Evolutionary conservation across 2,113 vertebrate species (phyloP).

Genomic region (Eonycteris spelaea): DNA sequence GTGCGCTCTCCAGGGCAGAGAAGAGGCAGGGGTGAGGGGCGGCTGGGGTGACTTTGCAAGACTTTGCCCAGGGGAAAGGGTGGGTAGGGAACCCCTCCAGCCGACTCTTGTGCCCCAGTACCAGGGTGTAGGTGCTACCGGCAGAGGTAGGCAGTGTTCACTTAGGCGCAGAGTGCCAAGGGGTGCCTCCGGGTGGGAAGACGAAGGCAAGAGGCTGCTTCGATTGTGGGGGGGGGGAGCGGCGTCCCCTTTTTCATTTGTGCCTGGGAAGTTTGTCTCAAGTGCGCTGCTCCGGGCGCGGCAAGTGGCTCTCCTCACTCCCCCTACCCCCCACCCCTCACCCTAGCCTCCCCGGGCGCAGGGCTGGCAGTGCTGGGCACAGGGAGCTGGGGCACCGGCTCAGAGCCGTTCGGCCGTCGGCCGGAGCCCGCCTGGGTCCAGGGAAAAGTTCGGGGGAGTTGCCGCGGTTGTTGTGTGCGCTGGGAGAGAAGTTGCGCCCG

Average conservation of each 20-base stretch:
- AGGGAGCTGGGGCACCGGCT: not conserved
- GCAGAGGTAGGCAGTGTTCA: constrained; percentile 58
- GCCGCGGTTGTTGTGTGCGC: constrained; percentile 38
- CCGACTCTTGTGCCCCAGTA: not conserved
- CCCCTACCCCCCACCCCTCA: not conserved
- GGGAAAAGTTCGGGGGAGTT: constrained; percentile 74
- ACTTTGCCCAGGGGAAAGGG: constrained; percentile 67
- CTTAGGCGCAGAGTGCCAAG: not conserved
- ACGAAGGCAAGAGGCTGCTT: not conserved
- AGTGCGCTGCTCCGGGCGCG: constrained; percentile 59
- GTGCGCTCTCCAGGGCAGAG: not conserved
- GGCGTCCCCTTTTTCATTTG: constrained; percentile 35
- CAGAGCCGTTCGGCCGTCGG: not conserved
- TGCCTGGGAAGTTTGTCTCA: constrained; percentile 70
- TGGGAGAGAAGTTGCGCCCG: constrained; percentile 64
- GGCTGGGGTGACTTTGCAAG: constrained; percentile 68
- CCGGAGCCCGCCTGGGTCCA: not conserved
- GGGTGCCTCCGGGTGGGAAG: constrained; percentile 23
- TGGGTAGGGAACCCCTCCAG: constrained; percentile 35
- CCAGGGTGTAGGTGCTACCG: constrained; percentile 9
- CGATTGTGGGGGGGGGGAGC: not conserved
- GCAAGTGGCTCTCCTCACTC: constrained; percentile 55
- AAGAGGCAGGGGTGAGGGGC: constrained; percentile 57
- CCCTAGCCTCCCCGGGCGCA: not conserved
- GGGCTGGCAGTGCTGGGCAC: constrained; percentile 27